Percentiles rank a stretch among this genome's conserved stretches.
Conservation (phyloP, 2,888 invertebrate species). For the Embidobia sp. region DNA sequence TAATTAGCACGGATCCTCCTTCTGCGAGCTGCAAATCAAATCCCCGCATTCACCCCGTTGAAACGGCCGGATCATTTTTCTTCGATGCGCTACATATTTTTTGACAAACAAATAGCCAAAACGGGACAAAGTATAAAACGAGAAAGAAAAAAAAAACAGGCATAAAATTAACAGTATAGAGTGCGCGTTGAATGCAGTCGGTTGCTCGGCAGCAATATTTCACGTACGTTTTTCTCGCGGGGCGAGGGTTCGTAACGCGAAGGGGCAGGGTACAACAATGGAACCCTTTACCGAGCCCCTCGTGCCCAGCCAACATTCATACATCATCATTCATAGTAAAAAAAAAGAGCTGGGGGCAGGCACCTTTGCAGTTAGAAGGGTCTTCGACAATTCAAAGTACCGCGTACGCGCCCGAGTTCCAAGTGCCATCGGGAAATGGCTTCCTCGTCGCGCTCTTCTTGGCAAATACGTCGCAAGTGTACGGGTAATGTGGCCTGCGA, state of each 20-base stretch:
- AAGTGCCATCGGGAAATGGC: constrained; percentile 53
- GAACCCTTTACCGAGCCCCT: constrained; percentile 82
- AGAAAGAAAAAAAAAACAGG: constrained; percentile 73
- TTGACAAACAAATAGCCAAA: constrained; percentile 40
- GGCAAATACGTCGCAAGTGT: background rate
- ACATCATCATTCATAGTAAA: constrained; percentile 81
- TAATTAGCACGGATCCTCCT: no score
- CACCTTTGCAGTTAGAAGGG: constrained; percentile 74
- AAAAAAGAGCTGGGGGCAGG: constrained; percentile 74
- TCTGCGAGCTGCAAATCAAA: background rate
- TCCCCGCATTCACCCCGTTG: background rate
- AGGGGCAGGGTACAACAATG: constrained; percentile 77
- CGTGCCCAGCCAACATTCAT: constrained; percentile 80
- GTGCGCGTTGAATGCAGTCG: constrained; percentile 73
- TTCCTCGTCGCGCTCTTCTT: constrained; percentile 6
- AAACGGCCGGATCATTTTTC: constrained; percentile 22
- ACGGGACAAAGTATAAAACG: constrained; percentile 59
- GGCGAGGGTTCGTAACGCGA: constrained; percentile 72
- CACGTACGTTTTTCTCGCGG: constrained; percentile 73
- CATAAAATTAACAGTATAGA: constrained; percentile 80
- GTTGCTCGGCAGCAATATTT: constrained; percentile 78
- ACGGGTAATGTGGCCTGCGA: background rate
- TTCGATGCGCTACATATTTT: constrained; percentile 46
- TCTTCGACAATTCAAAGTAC: constrained; percentile 69
- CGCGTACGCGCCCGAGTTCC: constrained; percentile 32